Conservation (phyloP, 2,797 vertebrate genomes). For the Prionace glauca region DNA sequence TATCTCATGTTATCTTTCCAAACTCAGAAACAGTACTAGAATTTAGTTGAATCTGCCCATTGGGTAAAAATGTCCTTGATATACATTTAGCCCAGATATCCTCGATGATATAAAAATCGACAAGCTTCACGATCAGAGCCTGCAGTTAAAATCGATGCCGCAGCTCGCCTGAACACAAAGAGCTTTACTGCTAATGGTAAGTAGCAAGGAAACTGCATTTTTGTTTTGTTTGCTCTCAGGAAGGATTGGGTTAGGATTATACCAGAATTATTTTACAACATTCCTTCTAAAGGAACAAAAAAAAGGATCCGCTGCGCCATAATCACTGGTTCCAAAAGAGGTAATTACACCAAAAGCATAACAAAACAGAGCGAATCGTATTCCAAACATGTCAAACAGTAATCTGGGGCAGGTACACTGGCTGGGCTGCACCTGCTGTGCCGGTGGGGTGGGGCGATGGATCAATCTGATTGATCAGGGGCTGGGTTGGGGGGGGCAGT, state of each 20-base stretch:
- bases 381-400: not conserved
- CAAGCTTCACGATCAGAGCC: not conserved
- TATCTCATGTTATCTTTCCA: not conserved
- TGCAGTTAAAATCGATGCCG: not conserved
- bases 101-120: not conserved
- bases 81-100: not conserved
- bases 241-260: not conserved
- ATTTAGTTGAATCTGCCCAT: not conserved
- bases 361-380: not conserved
- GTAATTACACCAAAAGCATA: slow-evolving; percentile 15
- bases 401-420: not conserved
- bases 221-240: not conserved
- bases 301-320: not conserved
- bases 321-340: not conserved
- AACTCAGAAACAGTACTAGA: not conserved
- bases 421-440: not conserved
- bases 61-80: not conserved
- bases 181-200: not conserved
- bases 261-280: not conserved
- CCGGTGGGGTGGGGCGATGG: too few relatives aligned
- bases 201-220: not conserved
- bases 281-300: too few relatives aligned
- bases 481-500: too few relatives aligned
- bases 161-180: not conserved
- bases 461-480: not conserved